A percentile compares a stretch with the other conserved stretches of the same genome.
These are phyloP conservation scores for Calliopsis andreniformis DNA, from an alignment of 1,140 invertebrate species.

Conservation along the genomic window DNA sequence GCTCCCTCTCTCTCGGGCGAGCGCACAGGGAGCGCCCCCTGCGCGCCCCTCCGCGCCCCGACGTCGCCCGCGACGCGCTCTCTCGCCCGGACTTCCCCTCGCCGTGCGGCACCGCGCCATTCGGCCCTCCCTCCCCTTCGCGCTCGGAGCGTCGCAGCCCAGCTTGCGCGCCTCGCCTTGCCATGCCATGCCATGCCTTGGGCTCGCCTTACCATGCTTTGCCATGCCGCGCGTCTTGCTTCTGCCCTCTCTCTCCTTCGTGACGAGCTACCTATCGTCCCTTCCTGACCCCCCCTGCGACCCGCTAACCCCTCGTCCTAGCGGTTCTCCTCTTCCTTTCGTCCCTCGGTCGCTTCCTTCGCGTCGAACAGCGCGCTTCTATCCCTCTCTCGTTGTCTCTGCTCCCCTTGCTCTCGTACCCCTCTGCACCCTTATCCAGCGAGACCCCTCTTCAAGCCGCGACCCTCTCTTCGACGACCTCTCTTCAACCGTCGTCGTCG, in stretches of 20 bases:
- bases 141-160: constrained; percentile 5
- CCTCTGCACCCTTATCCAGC: constrained; percentile 42
- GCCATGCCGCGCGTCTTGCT: constrained; percentile 18
- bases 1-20: neutral
- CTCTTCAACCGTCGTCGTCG: constrained; percentile 24
- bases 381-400: constrained; percentile 23
- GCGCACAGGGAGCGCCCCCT: neutral
- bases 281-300: constrained; percentile 26
- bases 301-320: constrained; percentile 17
- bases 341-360: constrained; percentile 19
- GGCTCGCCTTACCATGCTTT: constrained; percentile 15
- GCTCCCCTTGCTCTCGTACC: constrained; percentile 6
- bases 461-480: constrained; percentile 37
- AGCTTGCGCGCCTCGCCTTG: constrained; percentile 21
- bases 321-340: neutral
- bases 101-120: constrained; percentile 24
- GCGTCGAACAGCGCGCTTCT: constrained; percentile 38
- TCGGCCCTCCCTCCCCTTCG: constrained; percentile 19
- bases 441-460: constrained; percentile 43
- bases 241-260: constrained; percentile 18
- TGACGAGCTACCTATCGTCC: constrained; percentile 35
- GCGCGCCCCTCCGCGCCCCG: neutral
- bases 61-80: neutral
- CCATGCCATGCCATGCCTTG: constrained; percentile 13
- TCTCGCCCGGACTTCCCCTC: constrained; percentile 27